Base-by-base conservation (phyloP, 2,888 invertebrate species). In the Oscheius sp. region DNA sequence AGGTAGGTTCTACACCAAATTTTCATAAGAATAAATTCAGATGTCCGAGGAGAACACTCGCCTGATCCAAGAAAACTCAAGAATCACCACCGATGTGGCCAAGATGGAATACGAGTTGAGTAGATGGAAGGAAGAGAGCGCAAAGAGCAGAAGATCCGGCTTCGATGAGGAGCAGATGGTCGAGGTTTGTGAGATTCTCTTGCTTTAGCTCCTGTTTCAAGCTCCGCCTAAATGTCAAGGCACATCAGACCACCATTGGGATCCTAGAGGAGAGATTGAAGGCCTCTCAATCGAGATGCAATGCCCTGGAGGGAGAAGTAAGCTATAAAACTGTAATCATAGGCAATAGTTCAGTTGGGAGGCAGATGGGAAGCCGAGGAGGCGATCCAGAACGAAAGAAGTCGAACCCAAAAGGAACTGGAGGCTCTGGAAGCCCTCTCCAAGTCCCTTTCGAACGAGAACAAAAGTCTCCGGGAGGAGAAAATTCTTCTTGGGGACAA, bases 401-500 rank as follows among this genome's bases (percentile, higher is more conserved):
- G 33, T 13, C 76, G 84, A n/a, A 78, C 85, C 7, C 85, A 86
- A 66, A 79, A 84, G 70, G 88, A 88, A 70, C 72, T 88, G 60
- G 85, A 87, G 48, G 87, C 85, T 4, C 73, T 88, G 33, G 83
- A 85, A 68, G 87, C 81, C 4, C 65, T 81, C 21, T 79, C 81
- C 10, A 79, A 76, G 79, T 79, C 21, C 42, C 68, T 88, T n/a
- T 80, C 86, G 37, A 79, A 81, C 35, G 88, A 88, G 72, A 88
- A 88, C 68, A 80, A 82, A 50, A 72, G 82, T 7, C 65, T 87
- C 29, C 73, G 87, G 32, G 85, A 88, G 70, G 86, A 88, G 65
- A 84, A 82, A 59, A 47, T 82, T 21, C 74, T 73, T 5, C 76
- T 84, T 29, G 78, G 78, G 21, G 87, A 87, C 68, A 77, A 77